These are phyloP conservation scores for Lithobates pipiens DNA, from an alignment of 2,797 vertebrate genomes.

Conservation along the genomic window DNA sequence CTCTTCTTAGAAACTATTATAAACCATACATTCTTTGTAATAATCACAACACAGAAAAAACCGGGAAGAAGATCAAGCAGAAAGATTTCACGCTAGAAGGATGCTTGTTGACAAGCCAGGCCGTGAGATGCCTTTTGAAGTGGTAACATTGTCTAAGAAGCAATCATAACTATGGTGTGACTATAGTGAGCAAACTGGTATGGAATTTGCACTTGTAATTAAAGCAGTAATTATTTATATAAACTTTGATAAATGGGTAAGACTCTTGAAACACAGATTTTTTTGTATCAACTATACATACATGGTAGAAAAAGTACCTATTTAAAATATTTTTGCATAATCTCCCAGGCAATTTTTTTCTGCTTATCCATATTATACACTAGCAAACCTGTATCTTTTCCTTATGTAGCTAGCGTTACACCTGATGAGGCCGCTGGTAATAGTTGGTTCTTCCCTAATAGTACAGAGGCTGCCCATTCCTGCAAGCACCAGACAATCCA, in stretches of 20 bases:
- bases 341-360: no score
- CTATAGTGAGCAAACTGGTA: constrained; percentile 33
- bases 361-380: no score
- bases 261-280: no score
- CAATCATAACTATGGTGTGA: constrained; percentile 30
- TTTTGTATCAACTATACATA: no score
- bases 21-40: constrained; percentile 29
- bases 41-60: constrained; percentile 28
- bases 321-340: no score
- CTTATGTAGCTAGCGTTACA: no score
- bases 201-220: constrained; percentile 48
- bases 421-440: no score
- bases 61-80: constrained; percentile 35
- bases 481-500: no score
- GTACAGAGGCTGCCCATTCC: no score
- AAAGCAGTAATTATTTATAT: neutral
- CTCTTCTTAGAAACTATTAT: neutral
- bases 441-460: no score
- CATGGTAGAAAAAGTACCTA: no score
- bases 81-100: constrained; percentile 11
- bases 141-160: constrained; percentile 34
- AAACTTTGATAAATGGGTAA: constrained; percentile 18
- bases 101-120: constrained; percentile 21
- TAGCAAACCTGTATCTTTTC: no score
- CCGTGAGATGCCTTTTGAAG: constrained; percentile 35